phyloP scores from a whole-genome alignment of 2,888 invertebrate genomes.

The Luperina testacea region DNA sequence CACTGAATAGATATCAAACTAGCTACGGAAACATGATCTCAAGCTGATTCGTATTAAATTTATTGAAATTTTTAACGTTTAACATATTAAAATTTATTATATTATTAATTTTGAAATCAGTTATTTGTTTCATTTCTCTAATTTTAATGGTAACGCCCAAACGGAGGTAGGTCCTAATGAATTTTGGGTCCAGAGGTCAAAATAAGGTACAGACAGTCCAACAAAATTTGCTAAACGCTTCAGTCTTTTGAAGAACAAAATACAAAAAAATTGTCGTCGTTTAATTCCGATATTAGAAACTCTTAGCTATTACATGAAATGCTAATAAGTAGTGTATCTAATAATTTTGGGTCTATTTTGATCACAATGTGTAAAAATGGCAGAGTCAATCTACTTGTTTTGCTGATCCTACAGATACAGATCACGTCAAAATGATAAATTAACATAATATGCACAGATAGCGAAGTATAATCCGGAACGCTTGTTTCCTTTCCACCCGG shows the following conservation, averaged over 20 bases:
- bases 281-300: neutral
- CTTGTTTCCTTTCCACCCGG: neutral
- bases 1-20: constrained; percentile 41
- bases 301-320: neutral
- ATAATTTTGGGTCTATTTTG: neutral
- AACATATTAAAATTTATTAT: constrained; percentile 74
- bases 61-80: constrained; percentile 78
- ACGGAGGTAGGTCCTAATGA: neutral
- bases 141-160: neutral
- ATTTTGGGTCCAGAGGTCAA: neutral
- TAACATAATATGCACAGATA: neutral
- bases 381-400: neutral
- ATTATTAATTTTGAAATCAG: constrained; percentile 76
- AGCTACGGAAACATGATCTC: constrained; percentile 73
- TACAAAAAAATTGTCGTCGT: too few species aligned
- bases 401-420: neutral
- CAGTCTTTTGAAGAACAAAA: too few species aligned
- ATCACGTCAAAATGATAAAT: neutral
- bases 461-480: neutral
- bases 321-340: neutral
- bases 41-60: constrained; percentile 71
- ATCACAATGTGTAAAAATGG: neutral
- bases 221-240: neutral
- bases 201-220: neutral
- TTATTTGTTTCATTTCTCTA: constrained; percentile 64